Conservation (phyloP, 1,140 invertebrate species). For the Acromyrmex heyeri region DNA sequence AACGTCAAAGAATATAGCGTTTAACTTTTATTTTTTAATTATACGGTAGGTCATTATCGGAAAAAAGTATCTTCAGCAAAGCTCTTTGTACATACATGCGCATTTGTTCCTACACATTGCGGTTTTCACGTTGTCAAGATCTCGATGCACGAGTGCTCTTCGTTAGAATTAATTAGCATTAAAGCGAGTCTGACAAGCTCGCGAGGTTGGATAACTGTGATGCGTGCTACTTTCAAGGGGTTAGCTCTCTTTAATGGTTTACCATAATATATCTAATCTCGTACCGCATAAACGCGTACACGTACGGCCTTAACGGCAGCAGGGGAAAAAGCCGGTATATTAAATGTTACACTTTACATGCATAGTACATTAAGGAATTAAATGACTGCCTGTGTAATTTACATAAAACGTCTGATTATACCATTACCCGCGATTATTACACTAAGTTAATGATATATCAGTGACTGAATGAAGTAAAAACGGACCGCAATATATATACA, state of each 20-base stretch:
- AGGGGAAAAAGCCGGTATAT: conserved; percentile 28
- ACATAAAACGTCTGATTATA: conserved; percentile 26
- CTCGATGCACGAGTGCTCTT: conserved; percentile 65
- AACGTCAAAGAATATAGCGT: conserved; percentile 8
- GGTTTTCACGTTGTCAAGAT: conserved; percentile 49
- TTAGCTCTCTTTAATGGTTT: conserved; percentile 50
- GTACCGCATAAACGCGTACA: conserved; percentile 25
- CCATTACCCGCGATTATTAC: conserved; percentile 31
- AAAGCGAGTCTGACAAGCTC: conserved; percentile 60
- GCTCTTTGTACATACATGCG: not conserved
- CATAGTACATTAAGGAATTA: conserved; percentile 43
- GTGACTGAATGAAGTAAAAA: conserved; percentile 18
- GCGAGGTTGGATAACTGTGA: conserved; percentile 48
- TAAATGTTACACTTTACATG: conserved; percentile 46
- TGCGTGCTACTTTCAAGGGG: conserved; percentile 55
- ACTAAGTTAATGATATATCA: not conserved
- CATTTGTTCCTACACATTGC: conserved; percentile 29
- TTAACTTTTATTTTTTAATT: conserved; percentile 45
- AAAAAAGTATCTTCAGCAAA: conserved; percentile 4
- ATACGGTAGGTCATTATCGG: conserved; percentile 4
- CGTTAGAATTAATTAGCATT: conserved; percentile 75
- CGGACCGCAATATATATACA: not conserved
- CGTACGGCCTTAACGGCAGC: not conserved
- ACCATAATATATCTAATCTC: conserved; percentile 60
- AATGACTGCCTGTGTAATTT: conserved; percentile 33